Base-by-base conservation (phyloP, 2,797 vertebrate genomes). In the Aselliscus stoliczkanus region DNA sequence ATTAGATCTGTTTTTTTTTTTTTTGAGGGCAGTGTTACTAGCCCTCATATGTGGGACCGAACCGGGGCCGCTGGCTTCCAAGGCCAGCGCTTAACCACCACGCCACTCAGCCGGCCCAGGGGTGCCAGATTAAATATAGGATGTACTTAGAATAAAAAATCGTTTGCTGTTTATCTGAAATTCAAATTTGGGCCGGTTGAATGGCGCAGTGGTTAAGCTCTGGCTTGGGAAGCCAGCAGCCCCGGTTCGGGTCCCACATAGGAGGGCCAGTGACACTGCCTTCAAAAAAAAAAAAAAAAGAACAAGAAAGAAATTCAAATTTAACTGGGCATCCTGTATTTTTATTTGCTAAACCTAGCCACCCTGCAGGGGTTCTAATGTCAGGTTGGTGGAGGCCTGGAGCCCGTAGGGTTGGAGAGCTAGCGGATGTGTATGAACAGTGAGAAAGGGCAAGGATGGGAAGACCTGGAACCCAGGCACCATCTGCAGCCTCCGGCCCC, bases 281-380 rank as follows among this genome's bases (percentile, higher is more conserved):
- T n/a, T n/a, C n/a, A n/a, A n/a, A n/a, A n/a, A n/a, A n/a, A n/a
- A n/a, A n/a, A n/a, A n/a, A n/a, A n/a, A n/a, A n/a, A n/a, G n/a
- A n/a, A n/a, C n/a, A n/a, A n/a, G n/a, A n/a, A n/a, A n/a, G 50
- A 80, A 94, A 75, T 82, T 69, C 92, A 77, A 7, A 62, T 65
- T 15, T 31, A 76, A 72, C 29, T 5, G 47, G n/a, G 37, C 3
- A 13, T 58, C 54, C 12, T 9, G 39, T 18, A 14, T 64, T 69
- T 62, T 39, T 31, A 21, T 70, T 37, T 77, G 39, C 50, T 64
- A 47, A 82, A 37, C 31, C 27, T 47, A 50, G 67, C 52, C n/a
- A 62, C 14, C 2, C n/a, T 50, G 1, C 60, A 18, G 83, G 60
- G 47, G 72, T 54, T 39, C 58, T 47, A 42, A 37, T 11, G 8